Evolutionary conservation across 2,888 invertebrate genomes (phyloP).

Genomic region (Choristoneura rosaceana): DNA sequence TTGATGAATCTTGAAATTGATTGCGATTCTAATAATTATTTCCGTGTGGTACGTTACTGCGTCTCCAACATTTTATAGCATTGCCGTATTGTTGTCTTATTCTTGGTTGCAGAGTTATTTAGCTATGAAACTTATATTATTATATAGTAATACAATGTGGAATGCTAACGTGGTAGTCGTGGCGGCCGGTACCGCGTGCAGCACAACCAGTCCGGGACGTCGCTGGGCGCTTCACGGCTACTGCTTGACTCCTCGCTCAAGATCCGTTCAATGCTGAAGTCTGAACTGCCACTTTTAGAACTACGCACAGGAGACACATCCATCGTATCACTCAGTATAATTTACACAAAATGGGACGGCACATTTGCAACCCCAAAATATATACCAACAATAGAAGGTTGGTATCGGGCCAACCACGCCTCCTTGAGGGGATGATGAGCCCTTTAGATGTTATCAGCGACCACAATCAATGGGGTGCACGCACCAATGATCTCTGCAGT

Average conservation of each 20-base stretch:
- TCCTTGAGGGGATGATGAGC: conserved; percentile 44
- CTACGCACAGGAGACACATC: conserved; percentile 65
- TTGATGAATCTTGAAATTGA: too few species aligned
- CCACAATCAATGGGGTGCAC: conserved; percentile 65
- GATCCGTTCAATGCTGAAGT: conserved; percentile 88
- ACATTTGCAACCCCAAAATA: conserved; percentile 52
- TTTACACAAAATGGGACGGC: conserved; percentile 44
- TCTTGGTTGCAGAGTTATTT: too few species aligned
- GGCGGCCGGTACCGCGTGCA: conserved; percentile 91
- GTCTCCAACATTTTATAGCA: too few species aligned
- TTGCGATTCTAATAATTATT: too few species aligned
- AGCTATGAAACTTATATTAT: too few species aligned
- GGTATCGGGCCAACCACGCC: conserved; percentile 60
- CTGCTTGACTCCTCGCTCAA: conserved; percentile 76
- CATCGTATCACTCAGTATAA: conserved; percentile 58
- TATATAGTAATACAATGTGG: background rate
- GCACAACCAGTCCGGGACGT: conserved; percentile 86
- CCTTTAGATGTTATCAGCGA: conserved; percentile 65
- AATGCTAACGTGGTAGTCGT: conserved; percentile 87
- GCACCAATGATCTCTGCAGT: conserved; percentile 70
- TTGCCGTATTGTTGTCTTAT: too few species aligned
- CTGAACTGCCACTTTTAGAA: conserved; percentile 70
- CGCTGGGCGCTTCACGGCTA: conserved; percentile 49
- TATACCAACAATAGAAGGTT: conserved; percentile 51
- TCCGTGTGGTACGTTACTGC: too few species aligned